Conservation (phyloP, 2,113 vertebrate genomes). For the Irena cyanogastra region DNA sequence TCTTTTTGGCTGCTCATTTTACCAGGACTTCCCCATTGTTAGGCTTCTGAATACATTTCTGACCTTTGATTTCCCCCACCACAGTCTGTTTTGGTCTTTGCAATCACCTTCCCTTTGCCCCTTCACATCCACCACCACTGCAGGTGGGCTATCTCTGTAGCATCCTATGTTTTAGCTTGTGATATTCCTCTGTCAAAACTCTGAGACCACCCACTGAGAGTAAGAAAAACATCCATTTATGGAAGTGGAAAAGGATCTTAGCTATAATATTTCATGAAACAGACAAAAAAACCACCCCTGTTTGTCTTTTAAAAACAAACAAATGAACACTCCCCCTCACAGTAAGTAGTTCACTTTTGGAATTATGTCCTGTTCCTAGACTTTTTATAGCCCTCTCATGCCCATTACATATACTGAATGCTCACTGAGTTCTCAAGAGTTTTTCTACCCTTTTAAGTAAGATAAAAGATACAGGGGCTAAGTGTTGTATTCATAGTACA, state of each 20-base stretch:
- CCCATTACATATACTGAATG: not conserved
- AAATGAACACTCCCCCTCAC: constrained; percentile 24
- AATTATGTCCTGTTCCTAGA: not conserved
- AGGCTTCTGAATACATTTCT: constrained; percentile 47
- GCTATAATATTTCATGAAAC: constrained; percentile 59
- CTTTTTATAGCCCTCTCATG: not conserved
- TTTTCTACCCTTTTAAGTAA: constrained; percentile 24
- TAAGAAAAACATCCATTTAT: constrained; percentile 69
- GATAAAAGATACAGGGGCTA: not conserved
- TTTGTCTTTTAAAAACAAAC: constrained; percentile 61
- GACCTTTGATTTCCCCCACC: constrained; percentile 48
- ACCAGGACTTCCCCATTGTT: not conserved
- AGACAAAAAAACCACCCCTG: not conserved
- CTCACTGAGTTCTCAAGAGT: not conserved
- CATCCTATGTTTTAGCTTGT: constrained; percentile 60
- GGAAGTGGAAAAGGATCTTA: constrained; percentile 48
- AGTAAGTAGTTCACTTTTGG: constrained; percentile 18
- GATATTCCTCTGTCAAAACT: constrained; percentile 50
- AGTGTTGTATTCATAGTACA: not conserved
- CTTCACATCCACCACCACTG: constrained; percentile 35
- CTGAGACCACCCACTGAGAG: constrained; percentile 66
- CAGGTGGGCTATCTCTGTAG: constrained; percentile 61
- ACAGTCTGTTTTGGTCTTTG: constrained; percentile 55
- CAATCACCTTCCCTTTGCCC: constrained; percentile 46
- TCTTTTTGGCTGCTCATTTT: constrained; percentile 35